These are phyloP conservation scores for Thripadectes ignobilis DNA, from an alignment of 2,797 vertebrate species.

Conservation along the genomic window DNA sequence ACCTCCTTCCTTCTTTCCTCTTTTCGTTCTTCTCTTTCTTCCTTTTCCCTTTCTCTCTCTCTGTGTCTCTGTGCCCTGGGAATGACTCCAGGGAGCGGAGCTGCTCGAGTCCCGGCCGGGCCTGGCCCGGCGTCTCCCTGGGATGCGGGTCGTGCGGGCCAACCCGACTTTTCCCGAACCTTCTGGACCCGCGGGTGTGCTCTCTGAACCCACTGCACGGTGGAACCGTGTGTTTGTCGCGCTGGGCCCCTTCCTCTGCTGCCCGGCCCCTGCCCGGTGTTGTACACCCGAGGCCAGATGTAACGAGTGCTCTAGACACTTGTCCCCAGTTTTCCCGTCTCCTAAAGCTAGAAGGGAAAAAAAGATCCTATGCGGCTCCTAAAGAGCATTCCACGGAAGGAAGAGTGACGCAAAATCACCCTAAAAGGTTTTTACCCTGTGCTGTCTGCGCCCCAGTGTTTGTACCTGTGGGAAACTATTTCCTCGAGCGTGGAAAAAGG, in stretches of 20 bases:
- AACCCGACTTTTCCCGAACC: background rate
- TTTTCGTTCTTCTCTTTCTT: too few species aligned
- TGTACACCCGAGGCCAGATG: too few species aligned
- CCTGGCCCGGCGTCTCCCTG: background rate
- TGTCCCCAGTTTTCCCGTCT: background rate
- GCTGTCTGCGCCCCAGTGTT: background rate
- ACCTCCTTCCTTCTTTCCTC: rapidly evolving
- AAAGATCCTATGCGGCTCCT: background rate
- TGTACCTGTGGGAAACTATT: background rate
- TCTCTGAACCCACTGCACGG: background rate
- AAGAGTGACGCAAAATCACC: background rate
- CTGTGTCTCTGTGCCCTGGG: too few species aligned
- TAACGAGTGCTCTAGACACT: background rate
- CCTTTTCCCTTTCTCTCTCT: too few species aligned
- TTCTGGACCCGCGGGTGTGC: background rate
- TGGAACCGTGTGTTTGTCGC: background rate
- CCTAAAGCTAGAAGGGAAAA: too few species aligned
- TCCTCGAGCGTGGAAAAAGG: background rate
- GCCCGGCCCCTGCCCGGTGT: background rate
- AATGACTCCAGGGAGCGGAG: rapidly evolving
- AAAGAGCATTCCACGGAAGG: background rate
- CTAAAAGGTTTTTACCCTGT: background rate
- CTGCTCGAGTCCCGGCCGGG: rapidly evolving
- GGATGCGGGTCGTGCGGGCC: background rate
- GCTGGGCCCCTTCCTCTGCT: too few species aligned